Evolutionary conservation across 2,888 invertebrate genomes (phyloP).

Genomic region (Orthosia incerta): DNA sequence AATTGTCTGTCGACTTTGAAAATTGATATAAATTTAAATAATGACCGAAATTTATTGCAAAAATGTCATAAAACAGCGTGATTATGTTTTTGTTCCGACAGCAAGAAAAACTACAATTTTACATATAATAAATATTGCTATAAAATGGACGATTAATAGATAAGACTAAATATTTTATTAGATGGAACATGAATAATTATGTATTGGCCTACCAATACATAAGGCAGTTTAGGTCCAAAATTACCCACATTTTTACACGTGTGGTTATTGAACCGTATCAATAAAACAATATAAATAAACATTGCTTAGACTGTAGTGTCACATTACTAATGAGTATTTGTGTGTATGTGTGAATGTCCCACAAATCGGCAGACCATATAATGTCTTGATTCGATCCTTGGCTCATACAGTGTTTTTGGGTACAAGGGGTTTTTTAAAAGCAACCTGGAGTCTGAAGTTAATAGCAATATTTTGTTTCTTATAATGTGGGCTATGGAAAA

Average conservation of each 20-base stretch:
- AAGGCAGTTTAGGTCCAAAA: background rate
- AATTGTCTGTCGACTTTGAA: constrained; percentile 18
- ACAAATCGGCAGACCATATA: background rate
- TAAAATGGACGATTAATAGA: background rate
- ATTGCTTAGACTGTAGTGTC: background rate
- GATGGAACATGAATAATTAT: constrained; percentile 19
- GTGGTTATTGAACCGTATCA: background rate
- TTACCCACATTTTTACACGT: background rate
- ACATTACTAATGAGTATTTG: constrained; percentile 3
- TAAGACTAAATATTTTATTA: background rate
- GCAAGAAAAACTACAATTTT: constrained; percentile 4
- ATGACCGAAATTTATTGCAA: constrained; percentile 38
- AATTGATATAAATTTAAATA: constrained; percentile 33
- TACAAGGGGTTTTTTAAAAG: background rate
- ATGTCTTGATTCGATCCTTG: background rate
- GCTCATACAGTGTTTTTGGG: no score
- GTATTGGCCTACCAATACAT: no score
- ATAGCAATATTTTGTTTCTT: background rate
- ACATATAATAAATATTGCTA: constrained; percentile 24
- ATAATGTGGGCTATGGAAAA: background rate
- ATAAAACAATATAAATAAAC: constrained; percentile 16
- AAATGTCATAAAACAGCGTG: constrained; percentile 35
- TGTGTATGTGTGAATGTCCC: background rate
- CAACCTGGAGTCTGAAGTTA: background rate
- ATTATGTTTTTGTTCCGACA: constrained; percentile 28